phyloP scores from a whole-genome alignment of 2,888 invertebrate species.

The Melanophora roralis region DNA sequence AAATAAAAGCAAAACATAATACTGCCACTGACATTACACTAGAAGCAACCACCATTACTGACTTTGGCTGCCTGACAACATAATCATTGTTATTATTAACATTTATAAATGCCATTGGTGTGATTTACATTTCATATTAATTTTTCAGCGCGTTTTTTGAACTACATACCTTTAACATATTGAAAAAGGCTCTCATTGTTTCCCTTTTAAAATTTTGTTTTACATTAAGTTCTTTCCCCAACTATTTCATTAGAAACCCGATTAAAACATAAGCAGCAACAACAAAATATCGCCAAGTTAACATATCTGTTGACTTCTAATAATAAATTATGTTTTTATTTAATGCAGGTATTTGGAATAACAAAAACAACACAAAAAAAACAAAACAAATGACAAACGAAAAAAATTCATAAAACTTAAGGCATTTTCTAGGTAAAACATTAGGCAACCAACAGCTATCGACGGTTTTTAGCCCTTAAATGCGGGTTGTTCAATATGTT shows the following conservation, averaged over 20 bases:
- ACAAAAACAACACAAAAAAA: constrained; percentile 1
- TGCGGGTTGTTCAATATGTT: neutral
- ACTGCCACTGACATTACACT: constrained; percentile 34
- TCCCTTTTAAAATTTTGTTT: constrained; percentile 30
- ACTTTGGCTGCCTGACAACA: neutral
- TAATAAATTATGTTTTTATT: constrained; percentile 44
- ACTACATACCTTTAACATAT: neutral
- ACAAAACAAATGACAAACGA: constrained; percentile 30
- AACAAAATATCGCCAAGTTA: neutral
- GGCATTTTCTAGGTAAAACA: neutral
- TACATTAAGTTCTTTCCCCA: constrained; percentile 53
- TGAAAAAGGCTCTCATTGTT: constrained; percentile 34
- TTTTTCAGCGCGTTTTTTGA: constrained; percentile 16
- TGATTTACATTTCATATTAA: constrained; percentile 43
- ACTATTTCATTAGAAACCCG: constrained; percentile 25
- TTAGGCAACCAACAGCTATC: neutral
- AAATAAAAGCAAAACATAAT: neutral
- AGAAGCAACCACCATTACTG: constrained; percentile 1
- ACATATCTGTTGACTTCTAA: constrained; percentile 44
- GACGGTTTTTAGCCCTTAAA: neutral
- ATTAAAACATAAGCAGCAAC: neutral
- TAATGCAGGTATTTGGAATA: constrained; percentile 21
- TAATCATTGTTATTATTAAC: neutral
- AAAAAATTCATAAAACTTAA: constrained; percentile 11
- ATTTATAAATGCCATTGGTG: constrained; percentile 40